Conservation (phyloP, 2,888 invertebrate genomes). For the Hofmannophila pseudospretella region DNA sequence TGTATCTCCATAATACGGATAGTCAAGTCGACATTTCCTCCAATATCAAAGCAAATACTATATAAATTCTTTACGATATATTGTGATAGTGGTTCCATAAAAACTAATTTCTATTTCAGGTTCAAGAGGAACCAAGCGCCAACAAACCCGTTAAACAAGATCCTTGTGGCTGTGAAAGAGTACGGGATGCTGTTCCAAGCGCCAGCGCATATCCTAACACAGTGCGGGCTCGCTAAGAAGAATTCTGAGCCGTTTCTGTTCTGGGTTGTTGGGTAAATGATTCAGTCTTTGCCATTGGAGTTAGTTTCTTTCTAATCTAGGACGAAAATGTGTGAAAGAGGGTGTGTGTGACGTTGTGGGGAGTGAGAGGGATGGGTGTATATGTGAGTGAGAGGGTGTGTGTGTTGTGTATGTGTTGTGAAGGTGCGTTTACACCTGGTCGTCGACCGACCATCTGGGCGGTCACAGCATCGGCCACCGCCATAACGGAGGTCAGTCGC, state of each 20-base stretch:
- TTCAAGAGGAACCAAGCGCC: slow-evolving; percentile 78
- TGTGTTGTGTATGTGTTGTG: too few relatives aligned
- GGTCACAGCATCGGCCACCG: too few relatives aligned
- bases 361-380: not conserved
- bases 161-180: slow-evolving; percentile 88
- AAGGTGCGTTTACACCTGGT: too few relatives aligned
- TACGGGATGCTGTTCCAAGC: slow-evolving; percentile 88
- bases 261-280: slow-evolving; percentile 91
- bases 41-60: too few relatives aligned
- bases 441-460: too few relatives aligned
- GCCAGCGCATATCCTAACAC: slow-evolving; percentile 52
- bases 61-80: too few relatives aligned
- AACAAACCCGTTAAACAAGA: slow-evolving; percentile 81
- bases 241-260: slow-evolving; percentile 77
- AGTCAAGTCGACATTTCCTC: too few relatives aligned
- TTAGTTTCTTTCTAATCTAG: not conserved
- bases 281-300: slow-evolving; percentile 16
- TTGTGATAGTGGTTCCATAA: too few relatives aligned
- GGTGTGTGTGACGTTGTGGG: not conserved
- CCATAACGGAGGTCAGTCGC: too few relatives aligned
- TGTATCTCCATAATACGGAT: too few relatives aligned
- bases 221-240: slow-evolving; percentile 56
- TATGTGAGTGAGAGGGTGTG: too few relatives aligned
- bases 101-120: too few relatives aligned
- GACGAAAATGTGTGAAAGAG: not conserved